These are phyloP conservation scores for Thelaira solivaga DNA, from an alignment of 2,888 invertebrate genomes.

Conservation along the genomic window DNA sequence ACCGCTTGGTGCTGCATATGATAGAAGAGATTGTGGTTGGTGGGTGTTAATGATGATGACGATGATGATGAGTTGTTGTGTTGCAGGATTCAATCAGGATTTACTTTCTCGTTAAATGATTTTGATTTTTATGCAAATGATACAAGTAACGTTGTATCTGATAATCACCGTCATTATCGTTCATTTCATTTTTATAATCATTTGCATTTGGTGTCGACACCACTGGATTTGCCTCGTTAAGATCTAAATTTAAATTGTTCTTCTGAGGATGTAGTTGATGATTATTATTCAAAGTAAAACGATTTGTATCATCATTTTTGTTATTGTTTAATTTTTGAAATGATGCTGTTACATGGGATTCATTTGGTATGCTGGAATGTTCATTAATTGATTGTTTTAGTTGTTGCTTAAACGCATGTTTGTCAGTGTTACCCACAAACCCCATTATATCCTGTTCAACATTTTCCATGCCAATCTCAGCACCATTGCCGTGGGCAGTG, in stretches of 20 bases:
- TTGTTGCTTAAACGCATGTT: slow-evolving; percentile 30
- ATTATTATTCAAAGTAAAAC: slow-evolving; percentile 26
- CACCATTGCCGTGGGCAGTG: slow-evolving; percentile 36
- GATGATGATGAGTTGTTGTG: background rate
- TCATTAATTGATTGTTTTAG: slow-evolving; percentile 41
- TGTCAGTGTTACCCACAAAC: slow-evolving; percentile 18
- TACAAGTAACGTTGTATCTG: slow-evolving; percentile 73
- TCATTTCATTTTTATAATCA: slow-evolving; percentile 54
- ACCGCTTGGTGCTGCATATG: background rate
- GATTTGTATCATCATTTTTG: slow-evolving; percentile 30
- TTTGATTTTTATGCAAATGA: slow-evolving; percentile 73
- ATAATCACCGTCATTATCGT: slow-evolving; percentile 66
- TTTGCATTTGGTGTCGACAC: slow-evolving; percentile 52
- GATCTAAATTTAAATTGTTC: slow-evolving; percentile 48
- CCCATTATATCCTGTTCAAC: slow-evolving; percentile 14
- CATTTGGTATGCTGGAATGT: slow-evolving; percentile 19
- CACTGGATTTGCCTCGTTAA: slow-evolving; percentile 53
- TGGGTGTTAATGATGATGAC: background rate
- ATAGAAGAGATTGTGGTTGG: background rate
- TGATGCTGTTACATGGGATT: slow-evolving; percentile 20
- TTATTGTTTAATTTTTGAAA: slow-evolving; percentile 44
- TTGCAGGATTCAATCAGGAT: slow-evolving; percentile 1
- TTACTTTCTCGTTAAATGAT: slow-evolving; percentile 69
- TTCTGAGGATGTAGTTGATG: slow-evolving; percentile 34
- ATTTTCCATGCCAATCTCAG: background rate